Base-by-base conservation (phyloP, 2,113 vertebrate species). In the Scomber colias region DNA sequence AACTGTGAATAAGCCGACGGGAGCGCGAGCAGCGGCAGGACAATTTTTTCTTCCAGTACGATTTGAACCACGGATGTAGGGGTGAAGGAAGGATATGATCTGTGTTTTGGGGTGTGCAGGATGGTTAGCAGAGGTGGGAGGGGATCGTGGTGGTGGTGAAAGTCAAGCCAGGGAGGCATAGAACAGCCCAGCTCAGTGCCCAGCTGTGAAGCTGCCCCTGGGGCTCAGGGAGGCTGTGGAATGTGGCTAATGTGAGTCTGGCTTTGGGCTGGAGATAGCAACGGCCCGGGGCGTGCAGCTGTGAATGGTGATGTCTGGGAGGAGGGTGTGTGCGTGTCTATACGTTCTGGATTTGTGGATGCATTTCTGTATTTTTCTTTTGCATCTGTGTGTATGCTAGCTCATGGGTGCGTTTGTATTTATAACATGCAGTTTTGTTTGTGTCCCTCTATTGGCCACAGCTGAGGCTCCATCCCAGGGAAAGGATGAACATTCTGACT, bases 201-300 rank as follows among this genome's bases (percentile, higher is more conserved):
- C 87, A 93, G 92, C 90, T 93, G 93, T 81, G 89, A 79, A 73
- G 69, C 79, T 75, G 56, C 73, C 88, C 83, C 61, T 19, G 73
- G 90, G 85, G 83, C 73, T 84, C 60, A n/a, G 45, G 76, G 85
- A 76, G 86, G 67, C 87, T 84, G 76, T 83, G 90, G 92, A 92
- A 93, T 93, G 91, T 55, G 80, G 85, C 75, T 90, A 82, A 92
- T 80, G 89, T 62, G 85, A 87, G 77, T 86, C 71, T 87, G 79
- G 77, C 68, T 84, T 89, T 48, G 77, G 75, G 82, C 86, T 74
- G 83, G 11, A 86, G 87, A 88, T 76, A 85, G 84, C 68, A 44
- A 77, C 68, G 57, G 82, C 87, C 77, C 0, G 13, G 53, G 89
- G 90, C 81, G 24, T 50, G 85, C 90, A 93, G 90, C 91, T 94